Evolutionary conservation across 2,113 vertebrate genomes (phyloP).

Genomic region (Lampris megalopsis): DNA sequence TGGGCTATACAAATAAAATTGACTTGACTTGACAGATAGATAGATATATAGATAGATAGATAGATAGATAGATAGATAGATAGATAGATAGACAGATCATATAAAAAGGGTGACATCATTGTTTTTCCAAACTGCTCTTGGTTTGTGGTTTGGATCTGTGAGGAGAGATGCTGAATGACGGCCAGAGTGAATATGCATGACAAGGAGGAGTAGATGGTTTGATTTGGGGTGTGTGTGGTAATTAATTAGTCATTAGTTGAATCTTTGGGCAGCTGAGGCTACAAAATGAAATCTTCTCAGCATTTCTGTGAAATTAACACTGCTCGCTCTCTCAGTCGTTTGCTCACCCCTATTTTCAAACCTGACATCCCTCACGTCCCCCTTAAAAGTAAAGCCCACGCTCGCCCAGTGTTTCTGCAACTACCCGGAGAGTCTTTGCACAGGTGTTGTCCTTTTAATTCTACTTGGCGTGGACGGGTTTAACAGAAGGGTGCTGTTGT

Average conservation of each 20-base stretch:
- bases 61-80: too few species aligned
- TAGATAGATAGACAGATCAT: too few species aligned
- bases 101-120: constrained; percentile 43
- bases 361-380: constrained; percentile 53
- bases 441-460: constrained; percentile 11
- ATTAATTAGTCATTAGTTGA: constrained; percentile 78
- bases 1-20: too few species aligned
- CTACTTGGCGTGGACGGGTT: background rate
- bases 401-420: constrained; percentile 49
- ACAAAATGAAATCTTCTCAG: constrained; percentile 66
- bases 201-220: constrained; percentile 63
- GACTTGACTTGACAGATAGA: too few species aligned
- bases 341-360: constrained; percentile 60
- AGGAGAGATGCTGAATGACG: constrained; percentile 41
- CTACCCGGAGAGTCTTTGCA: constrained; percentile 37
- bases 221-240: constrained; percentile 59
- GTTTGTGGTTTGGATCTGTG: constrained; percentile 14
- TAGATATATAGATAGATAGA: too few species aligned
- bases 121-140: constrained; percentile 29
- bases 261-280: constrained; percentile 70
- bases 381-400: constrained; percentile 49
- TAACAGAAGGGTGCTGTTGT: constrained; percentile 29
- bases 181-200: constrained; percentile 57
- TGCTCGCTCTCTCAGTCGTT: constrained; percentile 7
- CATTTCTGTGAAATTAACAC: constrained; percentile 63